phyloP scores from a whole-genome alignment of 2,113 vertebrate species.

The Budorcas taxicolor region DNA sequence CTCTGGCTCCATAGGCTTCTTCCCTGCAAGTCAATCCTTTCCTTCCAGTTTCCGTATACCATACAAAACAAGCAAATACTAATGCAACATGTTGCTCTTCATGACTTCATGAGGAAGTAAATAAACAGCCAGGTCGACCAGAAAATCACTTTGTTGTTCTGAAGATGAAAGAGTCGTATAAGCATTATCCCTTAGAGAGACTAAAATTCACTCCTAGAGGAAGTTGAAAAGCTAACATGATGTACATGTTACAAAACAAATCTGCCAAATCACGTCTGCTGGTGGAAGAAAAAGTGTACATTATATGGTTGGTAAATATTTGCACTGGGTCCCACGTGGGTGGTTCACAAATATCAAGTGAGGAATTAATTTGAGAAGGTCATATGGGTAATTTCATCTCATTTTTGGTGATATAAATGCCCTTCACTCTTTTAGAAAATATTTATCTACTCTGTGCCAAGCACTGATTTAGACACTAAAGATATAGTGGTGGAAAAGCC shows the following conservation, averaged over 20 bases:
- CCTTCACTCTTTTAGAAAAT: not conserved
- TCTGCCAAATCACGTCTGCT: not conserved
- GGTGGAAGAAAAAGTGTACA: not conserved
- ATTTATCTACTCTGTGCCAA: not conserved
- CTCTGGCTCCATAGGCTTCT: not conserved
- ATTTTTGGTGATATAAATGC: not conserved
- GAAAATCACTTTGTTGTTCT: not conserved
- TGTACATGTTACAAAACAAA: not conserved
- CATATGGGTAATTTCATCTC: not conserved
- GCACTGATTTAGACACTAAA: not conserved
- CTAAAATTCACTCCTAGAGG: not conserved
- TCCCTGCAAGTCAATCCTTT: not conserved
- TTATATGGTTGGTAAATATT: not conserved
- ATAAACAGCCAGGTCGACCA: not conserved
- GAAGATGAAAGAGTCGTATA: not conserved
- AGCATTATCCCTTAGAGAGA: not conserved
- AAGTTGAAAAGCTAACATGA: not conserved
- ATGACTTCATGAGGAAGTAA: not conserved
- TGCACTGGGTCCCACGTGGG: not conserved
- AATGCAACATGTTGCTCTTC: not conserved
- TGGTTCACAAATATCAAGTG: not conserved
- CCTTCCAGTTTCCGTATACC: not conserved
- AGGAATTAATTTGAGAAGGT: not conserved
- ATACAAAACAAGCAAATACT: not conserved
- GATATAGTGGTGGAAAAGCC: not conserved